A percentile compares a stretch with the other conserved stretches of the same genome.
phyloP scores from a whole-genome alignment of 2,797 vertebrate genomes.

The Somateria mollissima region DNA sequence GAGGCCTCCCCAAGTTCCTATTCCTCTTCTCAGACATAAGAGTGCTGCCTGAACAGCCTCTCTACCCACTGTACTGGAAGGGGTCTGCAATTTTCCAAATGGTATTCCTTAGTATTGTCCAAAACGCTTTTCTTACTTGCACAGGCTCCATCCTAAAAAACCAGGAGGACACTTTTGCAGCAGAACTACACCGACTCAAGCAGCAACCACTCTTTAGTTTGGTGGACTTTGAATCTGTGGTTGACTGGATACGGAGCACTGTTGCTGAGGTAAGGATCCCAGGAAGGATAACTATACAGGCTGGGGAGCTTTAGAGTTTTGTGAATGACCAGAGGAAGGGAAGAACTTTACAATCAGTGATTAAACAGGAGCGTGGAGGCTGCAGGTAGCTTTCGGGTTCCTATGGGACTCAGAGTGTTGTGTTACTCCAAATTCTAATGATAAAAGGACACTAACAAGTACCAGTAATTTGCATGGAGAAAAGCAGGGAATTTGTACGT shows the following conservation, averaged over 20 bases:
- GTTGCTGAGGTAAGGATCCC: constrained; percentile 90
- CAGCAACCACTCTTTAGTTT: constrained; percentile 94
- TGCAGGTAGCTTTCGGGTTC: not conserved
- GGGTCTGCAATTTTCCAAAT: not conserved
- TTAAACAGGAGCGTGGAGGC: fast-evolving
- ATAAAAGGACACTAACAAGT: not conserved
- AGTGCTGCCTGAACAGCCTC: not conserved
- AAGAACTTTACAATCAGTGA: not conserved
- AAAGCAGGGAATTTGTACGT: not conserved
- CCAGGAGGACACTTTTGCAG: constrained; percentile 93
- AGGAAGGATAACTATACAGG: not conserved
- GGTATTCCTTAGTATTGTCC: not conserved
- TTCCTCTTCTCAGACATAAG: not conserved
- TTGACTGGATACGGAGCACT: constrained; percentile 92
- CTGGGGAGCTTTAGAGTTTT: not conserved
- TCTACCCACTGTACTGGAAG: not conserved
- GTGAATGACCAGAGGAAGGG: not conserved
- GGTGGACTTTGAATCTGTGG: constrained; percentile 94
- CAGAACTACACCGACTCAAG: constrained; percentile 93
- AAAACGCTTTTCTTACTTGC: not conserved
- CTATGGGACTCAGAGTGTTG: not conserved
- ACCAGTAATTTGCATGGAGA: not conserved
- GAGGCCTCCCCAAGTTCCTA: not conserved
- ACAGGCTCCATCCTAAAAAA: constrained; percentile 96
- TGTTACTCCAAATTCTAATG: not conserved